Conservation (phyloP, 2,888 invertebrate genomes). For the Mythimna albipuncta region DNA sequence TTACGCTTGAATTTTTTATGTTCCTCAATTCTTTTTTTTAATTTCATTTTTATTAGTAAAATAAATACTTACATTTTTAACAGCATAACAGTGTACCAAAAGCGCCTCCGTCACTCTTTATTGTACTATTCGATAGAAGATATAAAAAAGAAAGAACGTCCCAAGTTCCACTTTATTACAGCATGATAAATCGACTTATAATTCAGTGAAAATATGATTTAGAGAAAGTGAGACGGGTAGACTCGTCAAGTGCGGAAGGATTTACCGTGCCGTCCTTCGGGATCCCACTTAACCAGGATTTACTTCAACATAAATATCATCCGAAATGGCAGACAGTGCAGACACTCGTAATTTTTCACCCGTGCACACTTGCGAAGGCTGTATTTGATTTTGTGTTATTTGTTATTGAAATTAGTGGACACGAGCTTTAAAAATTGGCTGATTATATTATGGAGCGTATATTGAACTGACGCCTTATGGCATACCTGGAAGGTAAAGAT, state of each 20-base stretch:
- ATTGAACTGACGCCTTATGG: too few species aligned
- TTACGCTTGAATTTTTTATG: too few species aligned
- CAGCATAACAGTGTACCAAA: too few species aligned
- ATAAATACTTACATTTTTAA: too few species aligned
- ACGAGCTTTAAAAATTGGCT: neutral
- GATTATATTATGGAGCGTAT: too few species aligned
- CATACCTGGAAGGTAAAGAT: too few species aligned
- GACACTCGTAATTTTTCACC: constrained; percentile 5
- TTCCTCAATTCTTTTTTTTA: too few species aligned
- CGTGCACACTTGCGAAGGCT: neutral
- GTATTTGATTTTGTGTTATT: neutral
- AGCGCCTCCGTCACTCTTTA: too few species aligned
- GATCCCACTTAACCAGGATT: constrained; percentile 40
- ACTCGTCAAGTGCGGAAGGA: constrained; percentile 36
- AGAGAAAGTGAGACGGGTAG: constrained; percentile 19
- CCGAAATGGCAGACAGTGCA: neutral
- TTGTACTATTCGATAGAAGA: too few species aligned
- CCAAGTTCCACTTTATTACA: neutral
- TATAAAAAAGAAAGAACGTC: neutral
- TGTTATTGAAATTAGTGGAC: neutral
- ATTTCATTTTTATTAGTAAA: too few species aligned
- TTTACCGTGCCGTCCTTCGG: constrained; percentile 31
- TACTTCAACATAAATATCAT: constrained; percentile 42
- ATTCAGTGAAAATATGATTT: constrained; percentile 24
- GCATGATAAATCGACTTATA: constrained; percentile 11